phyloP scores from a whole-genome alignment of 2,113 vertebrate genomes.

The Globicephala melas region DNA sequence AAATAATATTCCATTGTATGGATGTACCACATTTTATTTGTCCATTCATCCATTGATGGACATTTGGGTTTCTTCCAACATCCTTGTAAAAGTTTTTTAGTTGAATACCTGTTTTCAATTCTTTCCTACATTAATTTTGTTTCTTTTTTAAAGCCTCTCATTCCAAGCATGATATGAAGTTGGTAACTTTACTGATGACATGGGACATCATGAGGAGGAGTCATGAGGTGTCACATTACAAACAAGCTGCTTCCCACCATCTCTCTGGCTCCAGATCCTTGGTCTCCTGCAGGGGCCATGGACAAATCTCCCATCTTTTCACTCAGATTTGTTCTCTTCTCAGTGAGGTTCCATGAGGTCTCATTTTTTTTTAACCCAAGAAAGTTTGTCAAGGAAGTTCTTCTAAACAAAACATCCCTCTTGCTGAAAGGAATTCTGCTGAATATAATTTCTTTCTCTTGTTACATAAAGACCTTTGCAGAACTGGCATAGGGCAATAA shows the following conservation, averaged over 20 bases:
- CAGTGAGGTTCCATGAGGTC: conserved; percentile 36
- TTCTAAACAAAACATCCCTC: conserved; percentile 31
- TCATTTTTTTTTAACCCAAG: neutral
- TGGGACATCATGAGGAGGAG: neutral
- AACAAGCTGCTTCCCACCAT: neutral
- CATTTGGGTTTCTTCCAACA: neutral
- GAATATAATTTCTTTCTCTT: neutral
- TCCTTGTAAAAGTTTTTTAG: neutral
- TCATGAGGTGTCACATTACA: neutral
- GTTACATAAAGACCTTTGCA: conserved; percentile 5
- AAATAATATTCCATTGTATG: neutral
- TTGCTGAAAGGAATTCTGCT: conserved; percentile 20
- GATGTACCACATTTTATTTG: neutral
- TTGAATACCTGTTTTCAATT: neutral
- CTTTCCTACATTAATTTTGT: neutral
- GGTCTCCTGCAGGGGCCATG: neutral
- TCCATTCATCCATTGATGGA: neutral
- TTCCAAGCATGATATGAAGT: neutral
- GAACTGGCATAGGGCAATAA: neutral
- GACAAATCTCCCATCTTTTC: neutral
- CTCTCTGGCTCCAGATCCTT: neutral
- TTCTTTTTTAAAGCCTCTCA: neutral
- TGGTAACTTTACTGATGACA: neutral
- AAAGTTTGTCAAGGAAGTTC: conserved; percentile 29
- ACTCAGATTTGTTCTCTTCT: neutral